phyloP scores from a whole-genome alignment of 1,140 invertebrate species.

The Copidosoma floridanum region DNA sequence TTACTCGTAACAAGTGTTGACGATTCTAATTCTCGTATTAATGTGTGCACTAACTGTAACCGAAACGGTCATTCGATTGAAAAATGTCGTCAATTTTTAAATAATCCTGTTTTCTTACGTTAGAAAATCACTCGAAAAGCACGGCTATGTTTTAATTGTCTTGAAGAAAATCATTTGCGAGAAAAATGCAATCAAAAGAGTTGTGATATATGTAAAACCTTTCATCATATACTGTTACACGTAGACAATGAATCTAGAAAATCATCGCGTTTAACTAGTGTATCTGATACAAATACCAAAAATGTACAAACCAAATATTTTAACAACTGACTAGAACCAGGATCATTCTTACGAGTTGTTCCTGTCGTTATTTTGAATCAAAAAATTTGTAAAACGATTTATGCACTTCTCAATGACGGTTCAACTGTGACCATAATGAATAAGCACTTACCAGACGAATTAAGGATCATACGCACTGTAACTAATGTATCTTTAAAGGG shows the following conservation, averaged over 20 bases:
- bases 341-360: neutral
- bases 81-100: neutral
- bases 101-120: neutral
- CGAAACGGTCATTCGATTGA: neutral
- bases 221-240: neutral
- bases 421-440: neutral
- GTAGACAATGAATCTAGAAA: neutral
- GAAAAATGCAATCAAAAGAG: neutral
- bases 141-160: neutral
- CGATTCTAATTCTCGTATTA: neutral
- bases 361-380: neutral
- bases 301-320: too few relatives aligned
- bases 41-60: too few relatives aligned
- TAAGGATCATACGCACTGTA: neutral
- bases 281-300: neutral
- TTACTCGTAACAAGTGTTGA: neutral
- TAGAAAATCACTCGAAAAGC: neutral
- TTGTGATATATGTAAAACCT: neutral
- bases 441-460: too few relatives aligned
- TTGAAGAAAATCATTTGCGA: neutral
- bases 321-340: neutral
- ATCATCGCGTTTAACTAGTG: neutral
- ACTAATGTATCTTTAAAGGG: neutral
- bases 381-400: neutral
- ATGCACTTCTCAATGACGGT: neutral